phyloP scores from a whole-genome alignment of 35 echinoderm and acorn worm genomes.

The Eucidaris tribuloides region DNA sequence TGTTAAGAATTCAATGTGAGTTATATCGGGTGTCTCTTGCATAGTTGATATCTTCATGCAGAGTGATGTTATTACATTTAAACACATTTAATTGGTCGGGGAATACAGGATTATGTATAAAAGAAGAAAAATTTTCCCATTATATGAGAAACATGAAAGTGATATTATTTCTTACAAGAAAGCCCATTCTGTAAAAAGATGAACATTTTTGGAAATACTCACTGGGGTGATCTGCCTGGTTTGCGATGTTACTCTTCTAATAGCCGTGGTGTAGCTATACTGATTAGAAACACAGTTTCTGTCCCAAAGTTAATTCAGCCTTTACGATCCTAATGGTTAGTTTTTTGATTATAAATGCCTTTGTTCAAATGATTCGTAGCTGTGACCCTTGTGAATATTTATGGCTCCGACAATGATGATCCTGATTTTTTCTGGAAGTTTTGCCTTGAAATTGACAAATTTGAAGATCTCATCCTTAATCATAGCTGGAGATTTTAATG shows the following conservation, averaged over 20 bases:
- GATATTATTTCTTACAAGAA: conserved; percentile 21
- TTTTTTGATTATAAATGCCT: not conserved
- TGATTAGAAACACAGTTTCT: conserved; percentile 5
- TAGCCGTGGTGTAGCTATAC: conserved; percentile 19
- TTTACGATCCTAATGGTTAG: conserved; percentile 23
- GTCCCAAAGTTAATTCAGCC: not conserved
- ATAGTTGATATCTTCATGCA: too few relatives aligned
- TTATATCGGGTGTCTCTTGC: too few relatives aligned
- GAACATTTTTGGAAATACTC: not conserved
- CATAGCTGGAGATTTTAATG: conserved; percentile 8
- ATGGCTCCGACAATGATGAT: conserved; percentile 28
- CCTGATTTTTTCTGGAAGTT: conserved; percentile 18
- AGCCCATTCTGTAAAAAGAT: not conserved
- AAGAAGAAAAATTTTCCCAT: conserved; percentile 25
- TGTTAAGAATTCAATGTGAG: too few relatives aligned
- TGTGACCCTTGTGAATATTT: conserved; percentile 17
- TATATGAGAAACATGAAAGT: not conserved
- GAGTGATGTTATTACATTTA: conserved; percentile 26
- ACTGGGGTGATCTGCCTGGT: conserved; percentile 21
- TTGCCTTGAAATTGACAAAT: conserved; percentile 32
- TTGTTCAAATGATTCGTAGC: conserved; percentile 12
- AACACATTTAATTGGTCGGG: conserved; percentile 34
- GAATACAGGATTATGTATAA: conserved; percentile 15
- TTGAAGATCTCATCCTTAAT: conserved; percentile 22
- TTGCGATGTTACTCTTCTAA: conserved; percentile 16